A percentile compares a stretch with the other conserved stretches of the same genome.
Evolutionary conservation across 2,113 vertebrate genomes (phyloP).

Genomic region (Neodontobutis hainanensis): DNA sequence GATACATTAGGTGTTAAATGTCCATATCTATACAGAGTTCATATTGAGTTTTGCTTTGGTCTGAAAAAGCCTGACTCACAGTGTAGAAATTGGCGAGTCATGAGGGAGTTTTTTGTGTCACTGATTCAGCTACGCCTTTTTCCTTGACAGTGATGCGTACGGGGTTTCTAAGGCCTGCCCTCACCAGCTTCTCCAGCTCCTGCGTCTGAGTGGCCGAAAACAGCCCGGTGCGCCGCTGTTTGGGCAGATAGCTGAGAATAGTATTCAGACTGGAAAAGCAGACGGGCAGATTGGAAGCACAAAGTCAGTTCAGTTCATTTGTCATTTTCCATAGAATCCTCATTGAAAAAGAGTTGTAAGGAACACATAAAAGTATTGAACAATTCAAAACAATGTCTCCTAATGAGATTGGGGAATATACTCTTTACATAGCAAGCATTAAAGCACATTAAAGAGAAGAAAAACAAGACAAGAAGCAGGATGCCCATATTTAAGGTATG

Average conservation of each 20-base stretch:
- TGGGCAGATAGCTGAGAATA: constrained; percentile 89
- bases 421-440: too few relatives aligned
- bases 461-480: too few relatives aligned
- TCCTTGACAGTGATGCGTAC: constrained; percentile 94
- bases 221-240: constrained; percentile 93
- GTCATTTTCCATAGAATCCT: too few relatives aligned
- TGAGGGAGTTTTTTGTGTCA: constrained; percentile 87
- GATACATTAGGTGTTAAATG: background rate
- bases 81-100: constrained; percentile 92
- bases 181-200: constrained; percentile 94
- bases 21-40: background rate
- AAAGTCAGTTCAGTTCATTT: too few relatives aligned
- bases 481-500: too few relatives aligned
- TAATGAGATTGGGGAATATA: too few relatives aligned
- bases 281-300: background rate
- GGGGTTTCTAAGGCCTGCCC: constrained; percentile 93
- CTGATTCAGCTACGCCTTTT: constrained; percentile 85
- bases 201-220: constrained; percentile 98
- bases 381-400: too few relatives aligned
- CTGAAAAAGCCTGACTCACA: constrained; percentile 68
- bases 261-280: constrained; percentile 83
- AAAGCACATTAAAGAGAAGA: too few relatives aligned
- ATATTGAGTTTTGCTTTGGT: background rate
- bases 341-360: too few relatives aligned
- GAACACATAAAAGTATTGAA: too few relatives aligned